phyloP scores from a whole-genome alignment of 2,113 vertebrate species.

The Bombycilla garrulus region DNA sequence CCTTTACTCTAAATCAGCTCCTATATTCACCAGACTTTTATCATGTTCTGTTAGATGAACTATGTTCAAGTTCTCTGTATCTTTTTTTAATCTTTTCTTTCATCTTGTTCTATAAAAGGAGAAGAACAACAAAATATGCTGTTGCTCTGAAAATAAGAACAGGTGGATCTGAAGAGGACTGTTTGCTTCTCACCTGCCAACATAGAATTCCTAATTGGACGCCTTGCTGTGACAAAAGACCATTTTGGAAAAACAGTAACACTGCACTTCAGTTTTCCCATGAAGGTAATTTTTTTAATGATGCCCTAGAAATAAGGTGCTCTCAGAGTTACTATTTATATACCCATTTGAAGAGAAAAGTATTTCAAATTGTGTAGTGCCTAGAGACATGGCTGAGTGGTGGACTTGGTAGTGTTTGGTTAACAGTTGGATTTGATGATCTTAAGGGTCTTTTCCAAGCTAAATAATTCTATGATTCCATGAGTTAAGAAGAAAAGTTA shows the following conservation, averaged over 20 bases:
- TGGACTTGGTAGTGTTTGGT: background rate
- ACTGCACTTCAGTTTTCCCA: background rate
- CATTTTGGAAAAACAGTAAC: background rate
- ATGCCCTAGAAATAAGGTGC: background rate
- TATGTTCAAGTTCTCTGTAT: background rate
- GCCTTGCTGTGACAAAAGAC: background rate
- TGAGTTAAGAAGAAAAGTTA: background rate
- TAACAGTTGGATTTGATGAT: background rate
- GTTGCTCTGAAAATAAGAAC: background rate
- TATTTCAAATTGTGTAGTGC: background rate
- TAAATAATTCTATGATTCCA: background rate
- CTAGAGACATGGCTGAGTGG: background rate
- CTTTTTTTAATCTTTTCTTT: background rate
- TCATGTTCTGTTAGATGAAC: background rate
- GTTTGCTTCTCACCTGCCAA: conserved; percentile 36
- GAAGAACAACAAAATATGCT: background rate
- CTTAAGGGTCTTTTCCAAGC: background rate
- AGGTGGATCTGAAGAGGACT: conserved; percentile 9
- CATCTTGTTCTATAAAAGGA: background rate
- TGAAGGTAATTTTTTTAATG: background rate
- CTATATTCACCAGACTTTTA: background rate
- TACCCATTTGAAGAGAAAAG: background rate
- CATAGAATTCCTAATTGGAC: conserved; percentile 8
- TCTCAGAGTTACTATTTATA: background rate
- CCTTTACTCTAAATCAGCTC: background rate